Conservation (phyloP, 1,140 invertebrate genomes). For the Drosophila subobscura region DNA sequence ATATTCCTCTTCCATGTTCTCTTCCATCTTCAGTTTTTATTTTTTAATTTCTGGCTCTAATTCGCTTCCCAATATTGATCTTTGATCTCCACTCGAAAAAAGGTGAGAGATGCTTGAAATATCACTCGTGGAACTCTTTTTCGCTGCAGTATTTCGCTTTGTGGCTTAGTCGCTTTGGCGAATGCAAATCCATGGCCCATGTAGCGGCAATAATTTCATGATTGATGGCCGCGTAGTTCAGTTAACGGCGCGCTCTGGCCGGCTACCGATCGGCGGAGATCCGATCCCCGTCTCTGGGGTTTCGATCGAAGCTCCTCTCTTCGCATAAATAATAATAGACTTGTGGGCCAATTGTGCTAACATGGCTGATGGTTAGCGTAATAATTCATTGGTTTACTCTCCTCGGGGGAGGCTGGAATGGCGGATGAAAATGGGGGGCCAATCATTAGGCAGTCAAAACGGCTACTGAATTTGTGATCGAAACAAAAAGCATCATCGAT, state of each 20-base stretch:
- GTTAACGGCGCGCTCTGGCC: conserved; percentile 65
- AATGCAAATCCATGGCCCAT: conserved; percentile 56
- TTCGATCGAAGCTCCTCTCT: conserved; percentile 28
- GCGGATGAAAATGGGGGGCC: conserved; percentile 36
- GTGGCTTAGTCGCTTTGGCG: not conserved
- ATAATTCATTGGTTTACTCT: conserved; percentile 64
- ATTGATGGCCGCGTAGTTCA: conserved; percentile 76
- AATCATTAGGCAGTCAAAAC: conserved; percentile 79
- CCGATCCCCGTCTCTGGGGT: conserved; percentile 2
- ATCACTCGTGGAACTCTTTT: not conserved
- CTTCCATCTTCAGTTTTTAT: too few species aligned
- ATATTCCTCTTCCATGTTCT: too few species aligned
- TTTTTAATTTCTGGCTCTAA: too few species aligned
- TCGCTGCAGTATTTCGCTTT: not conserved
- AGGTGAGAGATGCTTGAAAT: not conserved
- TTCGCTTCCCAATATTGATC: too few species aligned
- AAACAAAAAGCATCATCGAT: conserved; percentile 42
- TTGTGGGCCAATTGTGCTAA: conserved; percentile 80
- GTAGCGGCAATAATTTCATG: conserved; percentile 77
- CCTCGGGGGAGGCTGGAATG: not conserved
- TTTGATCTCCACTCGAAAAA: not conserved
- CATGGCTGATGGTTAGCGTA: conserved; percentile 79
- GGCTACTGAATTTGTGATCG: conserved; percentile 77
- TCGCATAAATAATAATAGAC: conserved; percentile 80
- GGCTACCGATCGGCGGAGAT: conserved; percentile 24